A percentile compares a stretch with the other conserved stretches of the same genome.
Conservation (phyloP, 2,113 vertebrate species). For the Pandion haliaetus region DNA sequence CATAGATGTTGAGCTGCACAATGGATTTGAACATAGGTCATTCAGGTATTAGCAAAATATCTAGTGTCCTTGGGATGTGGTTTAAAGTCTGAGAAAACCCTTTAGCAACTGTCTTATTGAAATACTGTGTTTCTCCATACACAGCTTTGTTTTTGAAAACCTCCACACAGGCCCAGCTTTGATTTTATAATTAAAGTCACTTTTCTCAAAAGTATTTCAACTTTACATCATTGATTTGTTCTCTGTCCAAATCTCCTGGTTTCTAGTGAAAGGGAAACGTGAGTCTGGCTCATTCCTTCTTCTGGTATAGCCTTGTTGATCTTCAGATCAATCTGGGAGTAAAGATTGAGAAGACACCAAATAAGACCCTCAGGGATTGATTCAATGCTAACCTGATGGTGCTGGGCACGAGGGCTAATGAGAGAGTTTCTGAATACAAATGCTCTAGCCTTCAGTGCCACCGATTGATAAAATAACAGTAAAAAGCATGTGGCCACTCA, state of each 20-base stretch:
- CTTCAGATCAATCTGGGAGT: background rate
- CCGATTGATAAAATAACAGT: background rate
- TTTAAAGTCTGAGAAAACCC: background rate
- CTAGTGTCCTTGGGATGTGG: background rate
- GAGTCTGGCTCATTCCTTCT: background rate
- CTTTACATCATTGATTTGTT: background rate
- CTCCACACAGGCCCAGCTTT: background rate
- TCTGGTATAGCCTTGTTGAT: background rate
- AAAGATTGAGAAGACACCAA: background rate
- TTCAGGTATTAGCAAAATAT: background rate
- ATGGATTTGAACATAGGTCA: background rate
- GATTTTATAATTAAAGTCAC: background rate
- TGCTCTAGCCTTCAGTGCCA: background rate
- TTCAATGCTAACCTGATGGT: background rate
- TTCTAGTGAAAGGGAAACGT: background rate
- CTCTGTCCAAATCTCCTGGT: background rate
- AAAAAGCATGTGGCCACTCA: background rate
- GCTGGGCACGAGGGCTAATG: background rate
- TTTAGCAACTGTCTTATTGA: background rate
- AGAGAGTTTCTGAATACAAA: background rate
- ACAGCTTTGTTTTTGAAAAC: background rate
- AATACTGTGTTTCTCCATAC: background rate
- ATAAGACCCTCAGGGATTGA: background rate
- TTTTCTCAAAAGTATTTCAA: background rate
- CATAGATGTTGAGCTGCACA: rapidly evolving